Evolutionary conservation across 2,113 vertebrate genomes (phyloP).

Genomic region (Ia io): DNA sequence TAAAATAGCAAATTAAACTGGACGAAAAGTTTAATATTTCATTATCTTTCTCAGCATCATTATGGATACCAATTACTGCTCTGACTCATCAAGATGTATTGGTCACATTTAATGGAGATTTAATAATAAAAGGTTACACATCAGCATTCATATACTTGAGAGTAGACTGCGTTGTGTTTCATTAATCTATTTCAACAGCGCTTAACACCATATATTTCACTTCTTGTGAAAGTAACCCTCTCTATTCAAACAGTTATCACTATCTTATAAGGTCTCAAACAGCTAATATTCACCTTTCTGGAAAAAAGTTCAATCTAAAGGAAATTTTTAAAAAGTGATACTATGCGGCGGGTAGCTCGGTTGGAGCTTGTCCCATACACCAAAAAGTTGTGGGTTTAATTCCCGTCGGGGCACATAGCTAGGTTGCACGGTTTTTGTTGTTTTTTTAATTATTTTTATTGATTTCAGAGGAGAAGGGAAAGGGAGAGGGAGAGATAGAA

Average conservation of each 20-base stretch:
- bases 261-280: slow-evolving; percentile 1
- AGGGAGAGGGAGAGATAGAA: too few relatives aligned
- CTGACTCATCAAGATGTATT: slow-evolving; percentile 9
- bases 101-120: slow-evolving; percentile 33
- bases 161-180: neutral
- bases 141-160: neutral
- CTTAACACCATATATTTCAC: slow-evolving; percentile 18
- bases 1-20: slow-evolving; percentile 36
- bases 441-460: too few relatives aligned
- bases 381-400: neutral
- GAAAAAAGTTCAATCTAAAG: neutral
- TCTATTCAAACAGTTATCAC: slow-evolving; percentile 38
- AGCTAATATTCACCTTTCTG: slow-evolving; percentile 31
- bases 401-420: neutral
- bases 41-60: slow-evolving; percentile 16
- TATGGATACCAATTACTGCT: slow-evolving; percentile 18
- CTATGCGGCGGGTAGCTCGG: neutral
- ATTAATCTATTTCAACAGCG: slow-evolving; percentile 3
- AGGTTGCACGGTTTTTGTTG: neutral
- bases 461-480: too few relatives aligned
- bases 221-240: slow-evolving; percentile 15
- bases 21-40: slow-evolving; percentile 39
- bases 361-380: neutral
- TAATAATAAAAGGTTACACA: slow-evolving; percentile 21
- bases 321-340: slow-evolving; percentile 25